Percentiles rank a stretch among this genome's conserved stretches.
Evolutionary conservation across 1,140 invertebrate species (phyloP).

Genomic region (Metaphire vulgaris): DNA sequence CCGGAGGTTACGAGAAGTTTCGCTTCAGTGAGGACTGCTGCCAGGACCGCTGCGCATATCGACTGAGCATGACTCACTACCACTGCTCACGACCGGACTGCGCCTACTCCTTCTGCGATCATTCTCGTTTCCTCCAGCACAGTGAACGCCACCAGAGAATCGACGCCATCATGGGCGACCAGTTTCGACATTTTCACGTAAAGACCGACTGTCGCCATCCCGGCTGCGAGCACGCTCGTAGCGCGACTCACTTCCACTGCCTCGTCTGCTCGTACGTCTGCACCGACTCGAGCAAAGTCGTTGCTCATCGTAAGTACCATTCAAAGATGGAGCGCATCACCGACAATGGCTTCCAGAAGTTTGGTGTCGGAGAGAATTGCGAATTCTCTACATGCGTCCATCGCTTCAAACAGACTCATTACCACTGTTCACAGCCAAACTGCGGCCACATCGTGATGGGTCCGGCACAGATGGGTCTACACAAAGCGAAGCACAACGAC

Average conservation of each 20-base stretch:
- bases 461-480: slow-evolving; percentile 45
- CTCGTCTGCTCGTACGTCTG: slow-evolving; percentile 91
- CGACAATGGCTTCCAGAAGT: slow-evolving; percentile 89
- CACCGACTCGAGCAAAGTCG: slow-evolving; percentile 93
- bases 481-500: slow-evolving; percentile 49
- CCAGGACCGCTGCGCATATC: slow-evolving; percentile 80
- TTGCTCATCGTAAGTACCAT: slow-evolving; percentile 83
- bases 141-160: slow-evolving; percentile 86
- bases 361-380: slow-evolving; percentile 67
- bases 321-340: slow-evolving; percentile 87
- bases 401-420: slow-evolving; percentile 86
- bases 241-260: slow-evolving; percentile 94
- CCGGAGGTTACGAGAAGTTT: slow-evolving; percentile 84
- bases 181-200: slow-evolving; percentile 75
- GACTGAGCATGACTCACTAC: slow-evolving; percentile 93
- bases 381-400: slow-evolving; percentile 79
- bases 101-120: slow-evolving; percentile 93
- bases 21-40: slow-evolving; percentile 90
- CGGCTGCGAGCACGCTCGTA: slow-evolving; percentile 80
- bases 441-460: slow-evolving; percentile 66
- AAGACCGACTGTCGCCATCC: slow-evolving; percentile 78
- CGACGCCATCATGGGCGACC: slow-evolving; percentile 88
- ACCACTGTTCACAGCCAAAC: slow-evolving; percentile 82
- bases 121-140: slow-evolving; percentile 83
- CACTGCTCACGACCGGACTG: slow-evolving; percentile 89